Percentiles rank a stretch among this genome's conserved stretches.
Conservation (phyloP, 1,140 invertebrate genomes). For the Sycobia sp. region DNA sequence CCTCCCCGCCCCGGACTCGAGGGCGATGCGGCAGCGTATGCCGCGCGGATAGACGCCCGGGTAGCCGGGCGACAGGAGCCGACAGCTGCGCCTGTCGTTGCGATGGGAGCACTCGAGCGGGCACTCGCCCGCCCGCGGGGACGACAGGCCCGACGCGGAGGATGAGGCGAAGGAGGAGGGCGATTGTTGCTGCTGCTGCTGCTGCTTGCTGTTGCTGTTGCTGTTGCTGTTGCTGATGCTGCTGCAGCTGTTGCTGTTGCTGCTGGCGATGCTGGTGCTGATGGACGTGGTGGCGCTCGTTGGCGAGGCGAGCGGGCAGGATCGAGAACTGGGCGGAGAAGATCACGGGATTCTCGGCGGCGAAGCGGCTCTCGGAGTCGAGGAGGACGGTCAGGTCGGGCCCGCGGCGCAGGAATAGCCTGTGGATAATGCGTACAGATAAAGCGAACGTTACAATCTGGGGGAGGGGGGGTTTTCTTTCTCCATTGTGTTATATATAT, state of each 20-base stretch:
- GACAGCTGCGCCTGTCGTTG: constrained; percentile 47
- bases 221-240: too few relatives aligned
- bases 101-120: constrained; percentile 48
- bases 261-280: too few relatives aligned
- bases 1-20: constrained; percentile 47
- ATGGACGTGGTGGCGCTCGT: constrained; percentile 42
- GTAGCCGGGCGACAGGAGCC: constrained; percentile 47
- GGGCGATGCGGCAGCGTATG: constrained; percentile 45
- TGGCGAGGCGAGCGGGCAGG: constrained; percentile 40
- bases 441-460: too few relatives aligned
- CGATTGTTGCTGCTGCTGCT: too few relatives aligned
- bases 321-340: constrained; percentile 54
- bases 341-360: constrained; percentile 51
- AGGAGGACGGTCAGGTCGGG: constrained; percentile 48
- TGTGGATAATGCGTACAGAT: constrained; percentile 16
- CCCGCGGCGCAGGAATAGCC: constrained; percentile 47
- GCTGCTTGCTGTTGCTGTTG: too few relatives aligned
- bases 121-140: constrained; percentile 36
- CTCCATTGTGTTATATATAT: too few relatives aligned
- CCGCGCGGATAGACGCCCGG: constrained; percentile 51
- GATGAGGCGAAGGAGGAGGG: not conserved
- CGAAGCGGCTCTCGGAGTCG: constrained; percentile 49
- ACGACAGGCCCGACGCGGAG: too few relatives aligned
- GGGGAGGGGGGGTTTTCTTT: too few relatives aligned
- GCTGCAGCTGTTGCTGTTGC: too few relatives aligned